Evolutionary conservation across 1,140 invertebrate genomes (phyloP), one percentile per base, ranked within the genome.

Genomic region (Bombus superbus): DNA sequence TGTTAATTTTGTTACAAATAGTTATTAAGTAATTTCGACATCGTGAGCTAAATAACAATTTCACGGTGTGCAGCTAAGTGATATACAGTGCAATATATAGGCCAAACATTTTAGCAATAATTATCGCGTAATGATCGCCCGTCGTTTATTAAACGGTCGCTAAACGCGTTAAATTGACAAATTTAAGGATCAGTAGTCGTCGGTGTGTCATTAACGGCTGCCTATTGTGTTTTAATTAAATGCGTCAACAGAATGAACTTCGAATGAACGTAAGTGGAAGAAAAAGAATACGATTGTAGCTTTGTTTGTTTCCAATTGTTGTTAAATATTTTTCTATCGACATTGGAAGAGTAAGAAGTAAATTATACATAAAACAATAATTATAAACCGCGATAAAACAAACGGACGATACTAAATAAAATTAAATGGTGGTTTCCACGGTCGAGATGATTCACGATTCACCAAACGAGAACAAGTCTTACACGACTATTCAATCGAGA

Each of bases 91-190:
- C 73, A 92, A 92, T 86, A 94, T 93, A 89, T 95, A 90, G 94
- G 94, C 94, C 94, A 91, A 91, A 92, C 89, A 92, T 94, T 95
- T 95, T 95, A 95, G 94, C 92, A 91, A 91, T 89, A 90, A 92
- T 94, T 94, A 93, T 90, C 93, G 86, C 86, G 86, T 92, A 94
- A 94, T 88, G 86, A 93, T 94, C 90, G 90, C 91, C 80, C 82
- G 81, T 89, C 73, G 71, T 90, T 86, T 92, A 84, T 90, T 90
- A 89, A 86, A 42, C 83, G 86, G 74, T 88, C 85, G 92, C 92
- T 94, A 93, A 94, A 90, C 90, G 78, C 66, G 88, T 92, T 94
- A 94, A 92, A 84, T 86, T 78, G 73, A 73, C 44, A 44, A 72
- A 86, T 81, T 87, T 88, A 68, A 69, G 73, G 78, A 73, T 81